These are phyloP conservation scores for Harpagus bidentatus DNA, from an alignment of 2,113 vertebrate species.

Conservation along the genomic window DNA sequence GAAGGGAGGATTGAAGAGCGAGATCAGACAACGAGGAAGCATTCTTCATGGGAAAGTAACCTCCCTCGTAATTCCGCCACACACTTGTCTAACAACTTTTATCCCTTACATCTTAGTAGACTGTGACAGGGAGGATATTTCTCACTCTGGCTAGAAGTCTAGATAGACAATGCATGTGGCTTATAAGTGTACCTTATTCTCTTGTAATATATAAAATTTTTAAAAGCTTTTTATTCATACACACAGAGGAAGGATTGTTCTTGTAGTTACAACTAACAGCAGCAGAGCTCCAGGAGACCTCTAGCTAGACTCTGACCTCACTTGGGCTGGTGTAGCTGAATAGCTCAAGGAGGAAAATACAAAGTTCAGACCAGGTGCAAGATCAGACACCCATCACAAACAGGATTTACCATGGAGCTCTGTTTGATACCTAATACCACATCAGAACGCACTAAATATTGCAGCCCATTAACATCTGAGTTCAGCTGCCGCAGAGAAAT, in stretches of 20 bases:
- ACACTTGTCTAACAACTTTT: not conserved
- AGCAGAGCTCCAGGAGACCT: not conserved
- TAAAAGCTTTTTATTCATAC: not conserved
- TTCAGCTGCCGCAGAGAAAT: constrained; percentile 4
- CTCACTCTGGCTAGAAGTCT: not conserved
- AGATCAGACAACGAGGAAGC: not conserved
- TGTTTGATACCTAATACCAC: not conserved
- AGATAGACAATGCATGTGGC: not conserved
- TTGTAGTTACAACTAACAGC: not conserved
- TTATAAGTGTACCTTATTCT: not conserved
- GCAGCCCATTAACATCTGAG: not conserved
- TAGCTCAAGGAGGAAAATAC: not conserved
- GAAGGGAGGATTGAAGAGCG: not conserved
- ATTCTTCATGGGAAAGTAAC: not conserved
- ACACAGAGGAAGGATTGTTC: not conserved
- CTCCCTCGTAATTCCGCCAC: not conserved
- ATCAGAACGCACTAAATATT: not conserved
- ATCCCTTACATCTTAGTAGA: not conserved
- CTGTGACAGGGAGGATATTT: not conserved
- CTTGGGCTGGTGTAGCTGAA: not conserved
- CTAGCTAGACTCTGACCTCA: not conserved
- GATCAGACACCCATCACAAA: not conserved
- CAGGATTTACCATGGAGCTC: not conserved
- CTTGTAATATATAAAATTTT: not conserved
- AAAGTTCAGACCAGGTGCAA: not conserved